Evolutionary conservation across 2,113 vertebrate genomes (phyloP), one percentile per base, ranked within the genome.

Genomic region (Aptenodytes forsteri): DNA sequence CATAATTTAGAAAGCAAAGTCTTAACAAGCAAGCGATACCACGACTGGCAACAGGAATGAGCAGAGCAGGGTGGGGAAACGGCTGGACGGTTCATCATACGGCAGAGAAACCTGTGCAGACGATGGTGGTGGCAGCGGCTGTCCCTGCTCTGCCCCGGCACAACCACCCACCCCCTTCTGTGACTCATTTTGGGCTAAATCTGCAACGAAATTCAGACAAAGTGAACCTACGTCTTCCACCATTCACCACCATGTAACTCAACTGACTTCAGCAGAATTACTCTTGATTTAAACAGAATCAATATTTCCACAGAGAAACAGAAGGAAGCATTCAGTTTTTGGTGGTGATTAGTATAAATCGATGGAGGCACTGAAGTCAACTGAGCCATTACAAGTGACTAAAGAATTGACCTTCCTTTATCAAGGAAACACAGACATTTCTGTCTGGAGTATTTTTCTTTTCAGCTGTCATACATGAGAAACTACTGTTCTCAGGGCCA

Each of bases 381-480:
- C 73, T 25, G 62, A 93, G n/a, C 20, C 82, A 67, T 59, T 85
- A 70, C 49, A 83, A 93, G 54, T 5, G 32, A 89, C 77, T 73
- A 58, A 82, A 90, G 76, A 83, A 93, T 80, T 55, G 23, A 85
- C 64, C 47, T 91, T 90, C 44, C 50, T 94, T 93, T 66, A 93
- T 77, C 47, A 86, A 80, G 70, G 47, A 90, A 95, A 95, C 84
- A 91, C 81, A 96, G 94, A 47, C 84, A 47, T 91, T 95, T 95
- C 89, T 97, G 95, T 95, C 87, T 92, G 78, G 29, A 58, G 49
- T 55, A 58, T 69, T 91, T 55, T 80, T 85, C 71, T 90, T 86
- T 95, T 90, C 81, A 93, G 66, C 75, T 88, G 73, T 47, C 50
- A 12, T 36, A 21, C 52, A 54, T 55, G 81, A 91, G 70, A 83